Evolutionary conservation across 1,140 invertebrate species (phyloP).

Genomic region (Spodoptera litura): DNA sequence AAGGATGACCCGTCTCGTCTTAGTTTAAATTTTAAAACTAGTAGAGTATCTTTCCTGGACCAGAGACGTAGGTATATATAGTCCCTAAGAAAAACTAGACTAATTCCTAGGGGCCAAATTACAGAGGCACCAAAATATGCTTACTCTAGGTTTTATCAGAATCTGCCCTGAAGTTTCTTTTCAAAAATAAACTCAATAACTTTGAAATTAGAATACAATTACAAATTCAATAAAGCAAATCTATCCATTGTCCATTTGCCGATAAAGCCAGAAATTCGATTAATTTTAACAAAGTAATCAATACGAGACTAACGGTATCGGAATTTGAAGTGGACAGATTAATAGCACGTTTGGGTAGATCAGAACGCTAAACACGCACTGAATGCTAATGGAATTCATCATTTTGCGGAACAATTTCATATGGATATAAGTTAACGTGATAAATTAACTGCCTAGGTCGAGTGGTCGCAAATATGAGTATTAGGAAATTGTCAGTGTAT

Average conservation of each 20-base stretch:
- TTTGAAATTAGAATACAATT: no score
- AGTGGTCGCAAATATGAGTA: no score
- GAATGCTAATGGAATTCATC: background rate
- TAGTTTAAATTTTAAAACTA: no score
- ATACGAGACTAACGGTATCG: background rate
- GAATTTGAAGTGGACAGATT: background rate
- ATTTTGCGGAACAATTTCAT: constrained; percentile 9
- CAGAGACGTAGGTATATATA: no score
- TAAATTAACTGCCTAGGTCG: background rate
- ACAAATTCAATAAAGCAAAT: background rate
- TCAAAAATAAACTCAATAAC: background rate
- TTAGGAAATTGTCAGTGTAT: no score
- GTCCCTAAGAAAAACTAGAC: no score
- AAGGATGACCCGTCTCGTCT: no score
- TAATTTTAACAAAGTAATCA: constrained; percentile 1
- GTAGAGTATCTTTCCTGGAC: no score
- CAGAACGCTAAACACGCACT: background rate
- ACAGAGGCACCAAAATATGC: no score
- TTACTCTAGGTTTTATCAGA: no score
- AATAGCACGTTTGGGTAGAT: constrained; percentile 2
- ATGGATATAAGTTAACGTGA: background rate
- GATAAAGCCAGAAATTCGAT: background rate
- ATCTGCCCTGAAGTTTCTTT: no score
- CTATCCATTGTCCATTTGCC: background rate
- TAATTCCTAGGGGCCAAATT: no score